Percentiles rank a stretch among this genome's conserved stretches.
Evolutionary conservation across 2,888 invertebrate species (phyloP).

Genomic region (Euclidia mi): DNA sequence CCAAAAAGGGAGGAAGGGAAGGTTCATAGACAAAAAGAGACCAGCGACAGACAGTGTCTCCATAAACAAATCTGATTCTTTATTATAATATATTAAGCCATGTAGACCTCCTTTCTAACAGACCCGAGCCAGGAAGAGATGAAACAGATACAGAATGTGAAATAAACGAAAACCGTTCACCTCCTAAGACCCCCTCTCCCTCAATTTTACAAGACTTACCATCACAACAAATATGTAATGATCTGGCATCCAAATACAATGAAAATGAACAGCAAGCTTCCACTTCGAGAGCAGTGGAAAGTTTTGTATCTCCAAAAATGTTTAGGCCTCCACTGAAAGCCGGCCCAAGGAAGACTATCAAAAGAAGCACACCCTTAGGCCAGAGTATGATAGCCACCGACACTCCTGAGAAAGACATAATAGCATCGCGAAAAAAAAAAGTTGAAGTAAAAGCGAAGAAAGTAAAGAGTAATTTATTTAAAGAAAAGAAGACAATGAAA

Average conservation of each 20-base stretch:
- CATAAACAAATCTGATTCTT: too few relatives aligned
- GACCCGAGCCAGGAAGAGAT: neutral
- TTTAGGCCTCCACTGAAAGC: constrained; percentile 16
- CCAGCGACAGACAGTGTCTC: too few relatives aligned
- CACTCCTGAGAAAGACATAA: constrained; percentile 4
- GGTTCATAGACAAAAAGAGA: too few relatives aligned
- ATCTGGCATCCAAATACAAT: constrained; percentile 7
- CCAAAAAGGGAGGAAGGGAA: too few relatives aligned
- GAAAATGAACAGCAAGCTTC: constrained; percentile 6
- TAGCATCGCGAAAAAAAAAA: neutral
- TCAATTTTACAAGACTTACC: constrained; percentile 1
- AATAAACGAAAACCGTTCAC: neutral
- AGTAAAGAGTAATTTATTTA: neutral
- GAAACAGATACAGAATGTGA: constrained; percentile 1
- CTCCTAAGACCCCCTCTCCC: neutral
- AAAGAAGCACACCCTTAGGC: constrained; percentile 11
- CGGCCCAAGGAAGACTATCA: constrained; percentile 5
- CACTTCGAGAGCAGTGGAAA: neutral
- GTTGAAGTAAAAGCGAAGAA: constrained; percentile 1
- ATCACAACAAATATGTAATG: constrained; percentile 1
- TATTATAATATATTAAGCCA: too few relatives aligned
- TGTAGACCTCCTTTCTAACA: too few relatives aligned
- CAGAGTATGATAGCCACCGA: constrained; percentile 12
- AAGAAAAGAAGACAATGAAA: constrained; percentile 9
- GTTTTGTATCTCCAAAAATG: constrained; percentile 16